A percentile compares a stretch with the other conserved stretches of the same genome.
Evolutionary conservation across 2,113 vertebrate species (phyloP).

Genomic region (Paradisaea rubra): DNA sequence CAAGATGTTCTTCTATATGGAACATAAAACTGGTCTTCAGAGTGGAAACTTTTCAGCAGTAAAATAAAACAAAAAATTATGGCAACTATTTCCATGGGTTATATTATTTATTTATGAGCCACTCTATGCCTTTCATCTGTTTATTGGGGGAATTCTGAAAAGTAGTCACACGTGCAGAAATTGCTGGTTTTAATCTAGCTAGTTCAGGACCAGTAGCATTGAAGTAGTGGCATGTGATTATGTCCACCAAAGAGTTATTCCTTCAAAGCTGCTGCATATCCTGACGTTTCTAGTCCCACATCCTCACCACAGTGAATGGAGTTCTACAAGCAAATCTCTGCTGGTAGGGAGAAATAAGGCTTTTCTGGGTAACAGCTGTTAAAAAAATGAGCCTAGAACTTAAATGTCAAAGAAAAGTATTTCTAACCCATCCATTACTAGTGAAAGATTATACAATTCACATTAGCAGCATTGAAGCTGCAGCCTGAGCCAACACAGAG

Average conservation of each 20-base stretch:
- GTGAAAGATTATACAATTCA: not conserved
- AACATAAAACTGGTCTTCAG: constrained; percentile 15
- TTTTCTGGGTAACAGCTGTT: not conserved
- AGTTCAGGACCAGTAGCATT: not conserved
- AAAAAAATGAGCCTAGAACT: not conserved
- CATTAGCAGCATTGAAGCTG: not conserved
- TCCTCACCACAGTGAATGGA: not conserved
- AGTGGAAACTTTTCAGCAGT: not conserved
- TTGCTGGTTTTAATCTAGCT: not conserved
- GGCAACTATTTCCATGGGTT: not conserved
- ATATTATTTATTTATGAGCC: not conserved
- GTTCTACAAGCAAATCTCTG: not conserved
- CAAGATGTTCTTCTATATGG: not conserved
- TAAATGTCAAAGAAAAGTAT: not conserved
- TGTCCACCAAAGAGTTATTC: not conserved
- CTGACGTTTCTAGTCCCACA: not conserved
- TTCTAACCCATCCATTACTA: not conserved
- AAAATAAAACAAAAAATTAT: not conserved
- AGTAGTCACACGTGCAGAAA: not conserved
- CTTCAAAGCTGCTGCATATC: not conserved
- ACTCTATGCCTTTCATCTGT: not conserved
- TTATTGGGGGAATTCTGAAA: not conserved
- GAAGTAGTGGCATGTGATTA: not conserved
- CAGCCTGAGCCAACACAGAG: not conserved
- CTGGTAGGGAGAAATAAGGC: not conserved